Base-by-base conservation (phyloP, 2,113 vertebrate species). In the Calidris pygmaea region DNA sequence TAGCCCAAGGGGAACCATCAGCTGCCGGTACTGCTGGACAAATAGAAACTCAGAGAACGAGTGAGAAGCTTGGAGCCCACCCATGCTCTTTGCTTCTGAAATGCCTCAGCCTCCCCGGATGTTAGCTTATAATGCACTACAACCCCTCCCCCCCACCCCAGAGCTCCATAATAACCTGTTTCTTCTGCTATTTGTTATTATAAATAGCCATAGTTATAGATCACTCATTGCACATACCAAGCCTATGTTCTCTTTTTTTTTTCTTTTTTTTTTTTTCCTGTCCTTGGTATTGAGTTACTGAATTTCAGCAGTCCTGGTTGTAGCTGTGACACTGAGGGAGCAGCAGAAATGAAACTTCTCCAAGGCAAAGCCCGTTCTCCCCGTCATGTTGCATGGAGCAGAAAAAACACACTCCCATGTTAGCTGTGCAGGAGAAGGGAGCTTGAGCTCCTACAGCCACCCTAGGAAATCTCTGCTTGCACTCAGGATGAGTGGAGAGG, bases 111-210 rank as follows among this genome's bases (percentile, higher is more conserved):
- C 26, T 9, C 30, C 11, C 30, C 41, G 12, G 34, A 29, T 29
- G 12, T 41, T 55, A 60, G 68, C 22, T 32, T n/a, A n/a, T 14
- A 91, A 45, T 4, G 0, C 50, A 23, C 41, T 56, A 45, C 10
- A 35, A 23, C 8, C 8, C 5, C 39, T 21, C n/a, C 34, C n/a
- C 14, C 34, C 3, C 3, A 60, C 8, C 13, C 24, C 1, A 0
- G 19, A 86, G 29, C 16, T 72, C 29, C 72, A 59, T 72, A 93
- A 67, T 30, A 67, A 58, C 35, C 22, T 34, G 1, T 62, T 94
- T 86, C 24, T 80, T 8, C n/a, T 59, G 8, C 41, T 48, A 29
- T 29, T 6, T 66, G 12, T 27, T 59, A 17, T 62, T 48, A 59
- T 30, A 60, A 63, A 37, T 35, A 73, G 29, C 39, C 41, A 37